Percentiles rank a stretch among this genome's conserved stretches.
Conservation (phyloP, 2,888 invertebrate species). For the Griposia aprilina region DNA sequence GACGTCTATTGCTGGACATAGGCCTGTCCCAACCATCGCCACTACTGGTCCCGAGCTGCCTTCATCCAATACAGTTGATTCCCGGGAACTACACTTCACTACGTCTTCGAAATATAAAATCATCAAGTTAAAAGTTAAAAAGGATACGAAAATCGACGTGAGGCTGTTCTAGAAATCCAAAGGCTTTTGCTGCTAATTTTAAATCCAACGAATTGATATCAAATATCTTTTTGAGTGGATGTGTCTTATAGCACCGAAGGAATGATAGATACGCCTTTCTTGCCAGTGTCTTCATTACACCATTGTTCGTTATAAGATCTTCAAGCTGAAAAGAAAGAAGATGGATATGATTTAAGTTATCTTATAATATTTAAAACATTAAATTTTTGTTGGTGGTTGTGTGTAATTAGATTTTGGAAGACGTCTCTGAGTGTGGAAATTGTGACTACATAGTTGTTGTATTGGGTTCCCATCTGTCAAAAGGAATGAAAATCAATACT, state of each 20-base stretch:
- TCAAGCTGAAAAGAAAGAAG: slow-evolving; percentile 92
- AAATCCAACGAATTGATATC: slow-evolving; percentile 97
- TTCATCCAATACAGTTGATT: not conserved
- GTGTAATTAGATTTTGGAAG: no score
- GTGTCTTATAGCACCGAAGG: slow-evolving; percentile 98
- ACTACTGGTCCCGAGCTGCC: not conserved
- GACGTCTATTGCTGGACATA: not conserved
- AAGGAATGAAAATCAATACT: no score
- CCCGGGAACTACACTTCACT: not conserved
- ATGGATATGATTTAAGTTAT: not conserved
- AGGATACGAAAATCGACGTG: slow-evolving; percentile 96
- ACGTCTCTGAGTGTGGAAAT: no score
- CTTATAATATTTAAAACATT: no score
- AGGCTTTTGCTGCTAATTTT: slow-evolving; percentile 96
- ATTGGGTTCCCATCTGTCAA: no score
- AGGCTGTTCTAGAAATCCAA: slow-evolving; percentile 98
- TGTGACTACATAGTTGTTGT: no score
- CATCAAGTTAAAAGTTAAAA: no score
- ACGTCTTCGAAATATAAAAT: not conserved
- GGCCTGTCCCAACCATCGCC: no score
- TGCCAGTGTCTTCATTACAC: slow-evolving; percentile 97
- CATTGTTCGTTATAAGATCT: slow-evolving; percentile 96
- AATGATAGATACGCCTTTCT: slow-evolving; percentile 98
- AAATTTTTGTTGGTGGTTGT: no score
- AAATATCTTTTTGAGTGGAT: slow-evolving; percentile 97